Conservation (phyloP, 2,113 vertebrate genomes). For the Meleagris gallopavo region DNA sequence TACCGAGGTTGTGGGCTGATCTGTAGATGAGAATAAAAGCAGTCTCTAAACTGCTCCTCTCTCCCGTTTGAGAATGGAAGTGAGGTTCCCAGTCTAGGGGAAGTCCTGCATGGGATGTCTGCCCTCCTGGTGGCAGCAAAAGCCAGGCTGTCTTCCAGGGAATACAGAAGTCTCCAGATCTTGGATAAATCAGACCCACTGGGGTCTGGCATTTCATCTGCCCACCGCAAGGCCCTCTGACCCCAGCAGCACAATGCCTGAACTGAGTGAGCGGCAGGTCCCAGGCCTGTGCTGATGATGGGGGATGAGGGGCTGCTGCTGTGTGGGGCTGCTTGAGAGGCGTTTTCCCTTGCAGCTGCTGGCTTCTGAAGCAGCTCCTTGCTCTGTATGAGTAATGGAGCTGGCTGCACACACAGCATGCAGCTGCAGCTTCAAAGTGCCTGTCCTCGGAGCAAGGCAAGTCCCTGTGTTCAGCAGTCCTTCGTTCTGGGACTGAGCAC, state of each 20-base stretch:
- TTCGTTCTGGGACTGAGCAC: not conserved
- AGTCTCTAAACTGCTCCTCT: not conserved
- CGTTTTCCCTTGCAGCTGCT: not conserved
- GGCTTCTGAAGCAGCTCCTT: constrained; percentile 32
- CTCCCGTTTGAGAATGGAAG: not conserved
- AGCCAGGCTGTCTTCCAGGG: not conserved
- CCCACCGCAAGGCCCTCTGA: not conserved
- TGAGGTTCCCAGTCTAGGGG: not conserved
- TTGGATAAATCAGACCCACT: fast-evolving
- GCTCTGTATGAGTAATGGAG: not conserved
- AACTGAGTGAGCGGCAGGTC: not conserved
- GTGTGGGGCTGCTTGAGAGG: not conserved
- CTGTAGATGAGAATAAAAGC: not conserved
- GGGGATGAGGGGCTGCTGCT: not conserved
- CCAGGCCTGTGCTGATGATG: fast-evolving
- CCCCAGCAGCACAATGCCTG: not conserved
- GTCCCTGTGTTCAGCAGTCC: not conserved
- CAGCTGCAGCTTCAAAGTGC: constrained; percentile 21
- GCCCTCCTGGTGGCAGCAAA: not conserved
- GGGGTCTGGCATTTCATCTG: not conserved
- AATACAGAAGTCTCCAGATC: not conserved
- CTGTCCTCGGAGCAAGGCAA: not conserved
- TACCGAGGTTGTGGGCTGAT: fast-evolving
- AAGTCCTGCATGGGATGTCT: not conserved
- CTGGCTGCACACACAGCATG: not conserved